These are phyloP conservation scores for Elysia crispata DNA, from an alignment of 2,888 invertebrate genomes.

Conservation along the genomic window DNA sequence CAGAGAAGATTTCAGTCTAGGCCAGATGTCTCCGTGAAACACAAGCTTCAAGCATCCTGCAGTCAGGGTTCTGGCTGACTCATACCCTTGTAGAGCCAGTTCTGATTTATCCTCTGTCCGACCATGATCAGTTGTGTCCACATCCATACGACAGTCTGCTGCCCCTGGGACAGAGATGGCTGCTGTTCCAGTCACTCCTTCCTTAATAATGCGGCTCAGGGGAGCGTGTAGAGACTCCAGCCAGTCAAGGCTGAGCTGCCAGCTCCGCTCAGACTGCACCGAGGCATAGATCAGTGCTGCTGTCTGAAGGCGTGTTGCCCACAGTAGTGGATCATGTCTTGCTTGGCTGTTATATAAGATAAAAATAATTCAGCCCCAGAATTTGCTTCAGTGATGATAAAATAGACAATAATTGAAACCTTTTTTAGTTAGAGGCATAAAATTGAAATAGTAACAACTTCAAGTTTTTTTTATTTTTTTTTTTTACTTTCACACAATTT, in stretches of 20 bases:
- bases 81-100: neutral
- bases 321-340: neutral
- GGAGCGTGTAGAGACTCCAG: constrained; percentile 13
- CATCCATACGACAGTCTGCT: no score
- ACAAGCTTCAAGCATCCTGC: no score
- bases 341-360: neutral
- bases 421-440: no score
- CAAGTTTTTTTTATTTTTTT: no score
- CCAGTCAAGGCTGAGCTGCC: constrained; percentile 49
- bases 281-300: constrained; percentile 46
- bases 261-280: constrained; percentile 42
- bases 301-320: constrained; percentile 34
- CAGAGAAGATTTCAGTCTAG: neutral
- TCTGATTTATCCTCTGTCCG: neutral
- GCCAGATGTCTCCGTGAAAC: neutral
- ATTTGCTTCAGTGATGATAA: no score
- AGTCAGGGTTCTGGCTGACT: neutral
- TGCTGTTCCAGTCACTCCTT: neutral
- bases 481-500: no score
- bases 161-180: neutral
- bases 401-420: no score
- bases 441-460: no score
- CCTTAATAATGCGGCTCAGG: no score
- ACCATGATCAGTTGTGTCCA: no score
- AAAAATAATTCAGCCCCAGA: no score